Conservation (phyloP, 2,888 invertebrate genomes). For the Tolmerus cingulatus region DNA sequence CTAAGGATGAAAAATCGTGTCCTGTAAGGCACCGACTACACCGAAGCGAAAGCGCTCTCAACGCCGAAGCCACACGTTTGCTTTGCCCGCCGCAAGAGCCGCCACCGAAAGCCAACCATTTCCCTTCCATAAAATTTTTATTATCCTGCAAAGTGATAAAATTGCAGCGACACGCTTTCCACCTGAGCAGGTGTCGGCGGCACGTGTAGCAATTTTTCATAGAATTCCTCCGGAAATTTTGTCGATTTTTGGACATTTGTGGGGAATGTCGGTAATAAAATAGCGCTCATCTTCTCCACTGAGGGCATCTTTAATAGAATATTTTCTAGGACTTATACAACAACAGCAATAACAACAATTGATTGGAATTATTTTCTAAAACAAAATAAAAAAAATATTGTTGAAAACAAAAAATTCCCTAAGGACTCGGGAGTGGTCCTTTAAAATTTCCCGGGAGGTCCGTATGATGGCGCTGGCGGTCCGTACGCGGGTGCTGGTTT, state of each 20-base stretch:
- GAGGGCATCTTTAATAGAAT: not conserved
- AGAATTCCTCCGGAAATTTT: not conserved
- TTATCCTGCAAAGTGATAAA: slow-evolving; percentile 16
- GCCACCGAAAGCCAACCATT: not conserved
- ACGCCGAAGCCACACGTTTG: not conserved
- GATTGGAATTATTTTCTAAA: not conserved
- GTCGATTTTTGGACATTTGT: not conserved
- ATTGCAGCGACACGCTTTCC: not conserved
- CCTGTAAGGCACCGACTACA: not conserved
- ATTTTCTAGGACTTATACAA: not conserved
- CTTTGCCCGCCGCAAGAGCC: not conserved
- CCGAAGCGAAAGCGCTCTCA: not conserved
- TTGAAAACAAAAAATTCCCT: slow-evolving; percentile 18
- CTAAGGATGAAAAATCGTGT: not conserved
- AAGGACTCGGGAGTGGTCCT: not conserved
- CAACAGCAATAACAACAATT: not conserved
- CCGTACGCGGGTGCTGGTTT: slow-evolving; percentile 59
- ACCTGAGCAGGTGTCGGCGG: not conserved
- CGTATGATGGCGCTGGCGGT: slow-evolving; percentile 56
- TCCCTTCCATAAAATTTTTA: not conserved
- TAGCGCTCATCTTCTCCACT: not conserved
- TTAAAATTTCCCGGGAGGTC: slow-evolving; percentile 54
- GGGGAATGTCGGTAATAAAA: not conserved
- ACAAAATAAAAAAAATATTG: not conserved
- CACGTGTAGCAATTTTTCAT: not conserved